Conservation (phyloP, 2,888 invertebrate species). For the Epinotia bilunana region DNA sequence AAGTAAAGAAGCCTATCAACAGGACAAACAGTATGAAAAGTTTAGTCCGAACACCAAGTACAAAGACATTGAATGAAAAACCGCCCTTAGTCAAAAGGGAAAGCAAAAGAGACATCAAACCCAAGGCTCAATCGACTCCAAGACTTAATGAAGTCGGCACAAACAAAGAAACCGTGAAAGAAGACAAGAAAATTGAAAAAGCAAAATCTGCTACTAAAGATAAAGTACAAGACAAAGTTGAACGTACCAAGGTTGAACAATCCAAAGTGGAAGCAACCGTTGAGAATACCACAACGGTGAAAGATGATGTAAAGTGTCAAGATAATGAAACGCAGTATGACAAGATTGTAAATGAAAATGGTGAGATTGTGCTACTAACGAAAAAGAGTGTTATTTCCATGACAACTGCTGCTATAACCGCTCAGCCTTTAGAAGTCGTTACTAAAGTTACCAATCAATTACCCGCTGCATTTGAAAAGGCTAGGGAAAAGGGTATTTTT, state of each 20-base stretch:
- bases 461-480: constrained; percentile 78
- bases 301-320: constrained; percentile 68
- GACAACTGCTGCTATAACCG: constrained; percentile 85
- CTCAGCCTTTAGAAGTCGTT: constrained; percentile 83
- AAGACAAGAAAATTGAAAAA: constrained; percentile 51
- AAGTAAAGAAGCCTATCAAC: constrained; percentile 71
- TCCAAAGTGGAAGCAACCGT: constrained; percentile 52
- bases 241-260: constrained; percentile 44
- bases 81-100: constrained; percentile 68
- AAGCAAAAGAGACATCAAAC: constrained; percentile 68
- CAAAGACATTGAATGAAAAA: constrained; percentile 72
- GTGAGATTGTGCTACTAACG: constrained; percentile 75
- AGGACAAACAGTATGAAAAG: constrained; percentile 78
- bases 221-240: constrained; percentile 44
- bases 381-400: constrained; percentile 83
- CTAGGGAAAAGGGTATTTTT: constrained; percentile 78
- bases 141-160: constrained; percentile 67
- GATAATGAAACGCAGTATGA: constrained; percentile 81
- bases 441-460: constrained; percentile 83
- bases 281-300: constrained; percentile 56
- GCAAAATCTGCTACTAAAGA: constrained; percentile 45
- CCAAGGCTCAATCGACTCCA: constrained; percentile 64
- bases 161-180: constrained; percentile 58
- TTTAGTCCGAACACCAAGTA: constrained; percentile 71
- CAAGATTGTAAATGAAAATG: constrained; percentile 72